Evolutionary conservation across 2,888 invertebrate species (phyloP), one percentile per base, ranked within the genome.

Genomic region (Stomorhina lunata): DNA sequence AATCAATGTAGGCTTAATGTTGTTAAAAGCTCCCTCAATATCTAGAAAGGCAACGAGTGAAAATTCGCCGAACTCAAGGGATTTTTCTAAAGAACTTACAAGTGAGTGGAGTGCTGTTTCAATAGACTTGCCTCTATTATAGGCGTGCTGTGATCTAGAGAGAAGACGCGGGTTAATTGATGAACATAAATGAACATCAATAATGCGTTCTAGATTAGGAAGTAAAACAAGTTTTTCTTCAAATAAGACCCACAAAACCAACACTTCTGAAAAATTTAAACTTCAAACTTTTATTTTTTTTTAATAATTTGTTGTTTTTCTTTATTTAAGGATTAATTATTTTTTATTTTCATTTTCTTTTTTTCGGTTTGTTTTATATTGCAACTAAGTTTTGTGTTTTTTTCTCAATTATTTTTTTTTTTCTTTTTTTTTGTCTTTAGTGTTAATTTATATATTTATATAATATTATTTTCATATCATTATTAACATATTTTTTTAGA

Each of bases 311-410:
- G 72, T 66, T 80, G 43, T 80, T 66, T 77, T 77, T 77, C 81
- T 86, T 85, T 81, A 84, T 86, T 82, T 84, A 81, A 79, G 82
- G 81, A 83, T 85, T 84, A 84, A 84, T 84, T 85, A 73, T 81
- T 63, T 80, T 29, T 55, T 15, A 15, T 2, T 53, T 32, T 55
- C 22, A 45, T 65, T n/a, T 57, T 61, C 73, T 48, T 59, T 73
- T 63, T 61, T 66, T 53, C 17, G 25, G 43, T 50, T 80, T 37
- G 9, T 32, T 80, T 83, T 80, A 84, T 85, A 85, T 86, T 84
- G 85, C 86, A 86, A 82, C 84, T 85, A 85, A 85, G 61, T 84
- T 80, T 81, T 78, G 22, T 65, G 17, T 61, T 50, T 40, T 27
- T 53, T 65, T 66, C n/a, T n/a, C n/a, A n/a, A n/a, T n/a, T n/a